Conservation (phyloP, 2,797 vertebrate genomes). For the Anableps anableps region DNA sequence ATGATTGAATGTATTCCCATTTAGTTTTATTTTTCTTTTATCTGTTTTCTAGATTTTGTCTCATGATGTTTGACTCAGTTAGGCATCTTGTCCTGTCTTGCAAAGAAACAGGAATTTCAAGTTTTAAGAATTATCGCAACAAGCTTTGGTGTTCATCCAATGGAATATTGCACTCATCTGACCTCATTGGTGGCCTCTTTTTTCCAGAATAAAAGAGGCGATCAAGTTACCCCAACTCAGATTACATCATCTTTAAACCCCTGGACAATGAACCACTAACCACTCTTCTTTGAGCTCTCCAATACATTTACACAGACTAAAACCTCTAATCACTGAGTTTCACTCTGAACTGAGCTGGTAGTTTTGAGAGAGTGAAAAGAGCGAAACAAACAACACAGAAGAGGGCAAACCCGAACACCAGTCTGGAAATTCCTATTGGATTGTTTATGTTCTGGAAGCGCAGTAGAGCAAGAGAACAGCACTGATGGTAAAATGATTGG, state of each 20-base stretch:
- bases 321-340: slow-evolving; percentile 72
- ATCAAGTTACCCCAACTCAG: slow-evolving; percentile 70
- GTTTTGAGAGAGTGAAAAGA: slow-evolving; percentile 67
- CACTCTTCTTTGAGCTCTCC: slow-evolving; percentile 54
- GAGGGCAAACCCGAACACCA: slow-evolving; percentile 37
- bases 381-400: slow-evolving; percentile 55
- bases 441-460: slow-evolving; percentile 67
- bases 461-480: slow-evolving; percentile 46
- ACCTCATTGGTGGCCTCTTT: slow-evolving; percentile 43
- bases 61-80: background rate
- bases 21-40: background rate
- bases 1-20: slow-evolving; percentile 14
- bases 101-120: slow-evolving; percentile 61
- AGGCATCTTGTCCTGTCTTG: slow-evolving; percentile 11
- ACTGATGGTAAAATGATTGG: slow-evolving; percentile 57
- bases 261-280: slow-evolving; percentile 55
- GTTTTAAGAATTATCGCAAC: slow-evolving; percentile 48
- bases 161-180: slow-evolving; percentile 62
- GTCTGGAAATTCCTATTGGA: slow-evolving; percentile 67
- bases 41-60: background rate
- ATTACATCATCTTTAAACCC: slow-evolving; percentile 67
- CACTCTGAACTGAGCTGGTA: slow-evolving; percentile 61
- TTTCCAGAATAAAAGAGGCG: slow-evolving; percentile 39
- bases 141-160: slow-evolving; percentile 27
- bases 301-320: slow-evolving; percentile 63